phyloP scores from a whole-genome alignment of 2,113 vertebrate genomes.

The Amphiprion ocellaris region DNA sequence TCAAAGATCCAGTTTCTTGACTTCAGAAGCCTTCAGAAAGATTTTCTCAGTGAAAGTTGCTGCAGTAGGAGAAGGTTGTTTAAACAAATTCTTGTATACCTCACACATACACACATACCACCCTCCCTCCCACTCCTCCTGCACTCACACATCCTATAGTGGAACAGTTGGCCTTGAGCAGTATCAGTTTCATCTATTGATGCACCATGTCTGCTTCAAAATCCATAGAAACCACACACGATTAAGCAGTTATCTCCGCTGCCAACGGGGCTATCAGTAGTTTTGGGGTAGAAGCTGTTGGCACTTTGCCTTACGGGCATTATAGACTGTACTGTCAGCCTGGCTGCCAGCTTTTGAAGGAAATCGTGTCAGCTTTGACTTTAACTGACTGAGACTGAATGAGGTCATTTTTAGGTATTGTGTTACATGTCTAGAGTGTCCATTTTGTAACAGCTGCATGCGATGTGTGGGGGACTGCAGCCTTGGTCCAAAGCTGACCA shows the following conservation, averaged over 20 bases:
- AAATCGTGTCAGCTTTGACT: conserved; percentile 67
- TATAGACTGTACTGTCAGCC: conserved; percentile 32
- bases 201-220: conserved; percentile 53
- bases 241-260: conserved; percentile 45
- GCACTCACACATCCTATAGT: conserved; percentile 14
- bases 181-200: conserved; percentile 70
- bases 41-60: conserved; percentile 23
- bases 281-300: conserved; percentile 45
- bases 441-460: conserved; percentile 79
- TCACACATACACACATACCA: conserved; percentile 29
- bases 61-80: conserved; percentile 19
- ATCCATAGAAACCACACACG: conserved; percentile 56
- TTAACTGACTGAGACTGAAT: conserved; percentile 66
- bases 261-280: conserved; percentile 54
- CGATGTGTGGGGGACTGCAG: conserved; percentile 60
- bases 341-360: conserved; percentile 51
- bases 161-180: conserved; percentile 59
- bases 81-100: conserved; percentile 23
- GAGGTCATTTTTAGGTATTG: conserved; percentile 70
- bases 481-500: conserved; percentile 56
- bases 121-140: not conserved
- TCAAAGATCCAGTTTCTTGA: conserved; percentile 1
- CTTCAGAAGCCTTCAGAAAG: conserved; percentile 1
- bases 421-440: conserved; percentile 73
- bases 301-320: conserved; percentile 37